Conservation (phyloP, 1,140 invertebrate genomes). For the Drosophila kanapiae region DNA sequence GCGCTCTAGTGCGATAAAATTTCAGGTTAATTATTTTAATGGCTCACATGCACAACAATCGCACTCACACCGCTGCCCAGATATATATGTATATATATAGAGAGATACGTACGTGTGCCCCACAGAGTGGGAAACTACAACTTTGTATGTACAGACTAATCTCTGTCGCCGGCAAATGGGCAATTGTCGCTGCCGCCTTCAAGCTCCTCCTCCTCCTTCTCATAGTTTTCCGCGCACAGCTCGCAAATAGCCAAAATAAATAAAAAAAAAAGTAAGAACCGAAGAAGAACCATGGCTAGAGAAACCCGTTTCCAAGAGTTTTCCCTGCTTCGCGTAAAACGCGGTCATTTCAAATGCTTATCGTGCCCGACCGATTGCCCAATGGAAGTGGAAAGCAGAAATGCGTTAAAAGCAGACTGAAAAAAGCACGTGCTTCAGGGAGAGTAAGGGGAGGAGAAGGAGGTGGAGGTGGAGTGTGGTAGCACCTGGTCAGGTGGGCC, state of each 20-base stretch:
- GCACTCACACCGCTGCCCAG: slow-evolving; percentile 19
- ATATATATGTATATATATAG: not conserved
- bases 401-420: slow-evolving; percentile 25
- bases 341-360: slow-evolving; percentile 34
- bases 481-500: slow-evolving; percentile 7
- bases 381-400: slow-evolving; percentile 32
- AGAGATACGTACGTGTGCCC: slow-evolving; percentile 1
- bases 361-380: slow-evolving; percentile 47
- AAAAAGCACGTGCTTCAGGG: slow-evolving; percentile 70
- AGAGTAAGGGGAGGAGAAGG: slow-evolving; percentile 10
- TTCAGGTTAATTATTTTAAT: slow-evolving; percentile 71
- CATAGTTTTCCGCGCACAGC: no score
- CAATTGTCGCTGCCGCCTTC: not conserved
- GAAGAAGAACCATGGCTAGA: not conserved
- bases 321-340: slow-evolving; percentile 3
- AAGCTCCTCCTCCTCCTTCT: slow-evolving; percentile 6
- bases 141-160: slow-evolving; percentile 17
- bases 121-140: slow-evolving; percentile 15
- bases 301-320: slow-evolving; percentile 28
- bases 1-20: slow-evolving; percentile 56
- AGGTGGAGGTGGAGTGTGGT: not conserved
- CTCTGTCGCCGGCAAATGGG: slow-evolving; percentile 35
- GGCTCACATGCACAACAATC: slow-evolving; percentile 50
- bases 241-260: no score
- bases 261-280: slow-evolving; percentile 3